Evolutionary conservation across 1,140 invertebrate genomes (phyloP), one percentile per base, ranked within the genome.

Genomic region (Drosophila sturtevanti): DNA sequence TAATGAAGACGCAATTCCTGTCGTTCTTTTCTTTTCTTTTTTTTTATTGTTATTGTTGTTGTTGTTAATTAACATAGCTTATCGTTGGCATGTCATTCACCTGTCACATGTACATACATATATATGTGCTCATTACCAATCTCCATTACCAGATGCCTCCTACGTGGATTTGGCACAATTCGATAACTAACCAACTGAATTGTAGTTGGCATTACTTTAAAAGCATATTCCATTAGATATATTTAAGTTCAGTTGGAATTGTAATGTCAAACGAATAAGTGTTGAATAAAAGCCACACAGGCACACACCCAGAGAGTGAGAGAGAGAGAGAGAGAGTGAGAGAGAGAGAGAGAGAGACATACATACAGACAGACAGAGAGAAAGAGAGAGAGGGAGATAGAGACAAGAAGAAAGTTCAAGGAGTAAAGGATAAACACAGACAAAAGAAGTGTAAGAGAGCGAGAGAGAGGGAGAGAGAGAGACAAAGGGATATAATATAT

Each of bases 181-280:
- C 41, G 41, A 48, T 48, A 48, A 48, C 41, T 48, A 21, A 9
- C 41, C 7, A 48, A 48, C 16, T 18, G 2, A 21, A 48, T 48
- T 48, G 2, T 48, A 48, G 41, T 48, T 48, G 41, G 41, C 41
- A 48, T 48, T 48, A 48, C 41, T 48, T 48, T 48, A 48, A 48
- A 48, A 48, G 41, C 41, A 48, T 48, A 31, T 48, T 48, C 41
- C 18, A 48, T 48, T 9, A 11, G 16, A 21, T 31, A 31, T 4
- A 11, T 48, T 48, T 21, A 16, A 21, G 18, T 48, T 48, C 41
- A 48, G 41, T 48, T 48, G 41, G 16, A 48, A 48, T n/a, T 48
- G 14, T 48, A 48, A 48, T 48, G 41, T 10, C 41, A 48, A 48
- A 48, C 41, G 41, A 48, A 48, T 18, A 48, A 48, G 16, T 21